A percentile compares a stretch with the other conserved stretches of the same genome.
Evolutionary conservation across 2,888 invertebrate species (phyloP).

Genomic region (Monoplex corrugatus): DNA sequence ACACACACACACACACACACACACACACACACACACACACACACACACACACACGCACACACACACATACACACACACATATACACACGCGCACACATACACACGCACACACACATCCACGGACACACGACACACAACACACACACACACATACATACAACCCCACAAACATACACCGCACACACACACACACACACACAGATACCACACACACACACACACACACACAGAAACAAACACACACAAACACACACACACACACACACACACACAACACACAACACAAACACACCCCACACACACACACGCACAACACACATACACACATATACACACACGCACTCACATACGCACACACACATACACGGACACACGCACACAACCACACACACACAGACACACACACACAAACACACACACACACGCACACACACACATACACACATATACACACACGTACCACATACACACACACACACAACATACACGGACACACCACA

Average conservation of each 20-base stretch:
- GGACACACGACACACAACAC: background rate
- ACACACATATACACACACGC: background rate
- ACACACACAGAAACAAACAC: background rate
- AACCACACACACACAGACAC: background rate
- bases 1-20: background rate
- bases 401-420: background rate
- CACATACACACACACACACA: background rate
- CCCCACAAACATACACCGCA: background rate
- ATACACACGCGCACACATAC: too few relatives aligned
- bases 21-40: background rate
- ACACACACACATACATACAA: background rate
- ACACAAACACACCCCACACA: background rate
- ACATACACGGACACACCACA: background rate
- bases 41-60: background rate
- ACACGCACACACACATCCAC: too few relatives aligned
- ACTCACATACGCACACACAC: background rate
- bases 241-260: background rate
- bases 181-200: background rate
- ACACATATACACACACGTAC: background rate
- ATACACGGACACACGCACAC: background rate
- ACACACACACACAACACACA: background rate
- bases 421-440: background rate
- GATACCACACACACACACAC: background rate
- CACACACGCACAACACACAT: background rate
- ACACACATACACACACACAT: background rate